Base-by-base conservation (phyloP, 1,140 invertebrate species). In the Drosophila pandora region DNA sequence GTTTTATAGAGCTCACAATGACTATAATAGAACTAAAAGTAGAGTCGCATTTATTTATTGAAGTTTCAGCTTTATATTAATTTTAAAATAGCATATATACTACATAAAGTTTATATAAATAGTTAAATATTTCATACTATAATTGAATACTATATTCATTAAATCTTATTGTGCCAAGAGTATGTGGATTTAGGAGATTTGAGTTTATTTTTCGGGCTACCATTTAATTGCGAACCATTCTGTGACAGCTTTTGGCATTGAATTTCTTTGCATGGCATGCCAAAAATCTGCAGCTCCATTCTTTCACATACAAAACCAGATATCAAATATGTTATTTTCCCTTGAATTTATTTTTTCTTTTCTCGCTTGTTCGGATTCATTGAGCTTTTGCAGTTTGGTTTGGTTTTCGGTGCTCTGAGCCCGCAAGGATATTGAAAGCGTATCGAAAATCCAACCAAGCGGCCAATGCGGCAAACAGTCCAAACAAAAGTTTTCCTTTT, bases 341-440 rank as follows among this genome's bases (percentile, higher is more conserved):
- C 7, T 21, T 50, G 13, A 43, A 21, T 69, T 45, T 59, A 23
- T 57, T 17, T 56, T 45, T 62, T 43, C 28, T 64, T 23, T 62
- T 53, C 32, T 58, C 41, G 47, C 55, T 76, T 55, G 60, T 65
- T 75, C 43, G 49, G 22, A 67, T 76, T 76, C 53, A 74, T 65
- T 74, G 70, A 74, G 70, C 70, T 54, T 75, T 75, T 54, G 6
- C 17, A 6, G 25, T 28, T 28, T 28, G 17, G 17, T 17, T 28
- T 69, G 63, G 57, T 61, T 62, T 74, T 74, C 49, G 48, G 22
- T 65, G 59, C 64, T 70, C 63, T 59, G 50, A 50, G 64, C 77
- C 58, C 60, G 57, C 82, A 82, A 85, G 83, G 83, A 85, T 82
- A 87, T 85, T 87, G 83, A 85, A 85, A 82, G 78, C 78, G 56